These are phyloP conservation scores for Pycnomerus fuliginosus DNA, from an alignment of 2,888 invertebrate species.

Conservation along the genomic window DNA sequence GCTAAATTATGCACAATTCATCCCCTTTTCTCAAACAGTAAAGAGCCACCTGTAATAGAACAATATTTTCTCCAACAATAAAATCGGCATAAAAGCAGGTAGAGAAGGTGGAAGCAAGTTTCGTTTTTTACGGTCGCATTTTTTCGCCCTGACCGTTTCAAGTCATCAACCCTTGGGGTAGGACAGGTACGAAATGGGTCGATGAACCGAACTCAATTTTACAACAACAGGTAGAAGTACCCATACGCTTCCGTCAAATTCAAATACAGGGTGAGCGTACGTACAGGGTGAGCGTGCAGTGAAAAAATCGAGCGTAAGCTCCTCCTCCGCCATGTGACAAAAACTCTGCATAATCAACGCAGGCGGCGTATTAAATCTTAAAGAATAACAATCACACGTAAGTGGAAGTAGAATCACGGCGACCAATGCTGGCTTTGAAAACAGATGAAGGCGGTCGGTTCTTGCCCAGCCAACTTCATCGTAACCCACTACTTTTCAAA, in stretches of 20 bases:
- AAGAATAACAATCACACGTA: conserved; percentile 18
- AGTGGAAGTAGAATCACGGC: conserved; percentile 40
- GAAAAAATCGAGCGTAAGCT: conserved; percentile 3
- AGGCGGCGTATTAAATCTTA: conserved; percentile 13
- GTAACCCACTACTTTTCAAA: conserved; percentile 16
- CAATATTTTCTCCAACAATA: too few relatives aligned
- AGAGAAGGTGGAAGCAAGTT: not conserved
- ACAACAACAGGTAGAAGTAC: too few relatives aligned
- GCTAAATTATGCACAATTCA: too few relatives aligned
- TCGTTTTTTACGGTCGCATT: conserved; percentile 8
- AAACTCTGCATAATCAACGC: conserved; percentile 12
- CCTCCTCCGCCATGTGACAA: conserved; percentile 21
- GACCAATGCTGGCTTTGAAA: conserved; percentile 38
- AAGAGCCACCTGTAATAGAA: too few relatives aligned
- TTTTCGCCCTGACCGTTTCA: conserved; percentile 26
- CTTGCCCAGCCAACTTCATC: conserved; percentile 19
- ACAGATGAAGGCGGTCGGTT: conserved; percentile 40
- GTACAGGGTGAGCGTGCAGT: too few relatives aligned
- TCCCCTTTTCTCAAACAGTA: too few relatives aligned
- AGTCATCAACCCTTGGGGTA: conserved; percentile 33
- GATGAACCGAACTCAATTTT: conserved; percentile 24
- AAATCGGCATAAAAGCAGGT: too few relatives aligned
- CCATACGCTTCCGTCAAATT: too few relatives aligned
- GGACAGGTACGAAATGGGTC: conserved; percentile 28
- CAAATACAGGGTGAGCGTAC: too few relatives aligned